phyloP scores from a whole-genome alignment of 2,888 invertebrate species.

The Microctonus hyperodae region DNA sequence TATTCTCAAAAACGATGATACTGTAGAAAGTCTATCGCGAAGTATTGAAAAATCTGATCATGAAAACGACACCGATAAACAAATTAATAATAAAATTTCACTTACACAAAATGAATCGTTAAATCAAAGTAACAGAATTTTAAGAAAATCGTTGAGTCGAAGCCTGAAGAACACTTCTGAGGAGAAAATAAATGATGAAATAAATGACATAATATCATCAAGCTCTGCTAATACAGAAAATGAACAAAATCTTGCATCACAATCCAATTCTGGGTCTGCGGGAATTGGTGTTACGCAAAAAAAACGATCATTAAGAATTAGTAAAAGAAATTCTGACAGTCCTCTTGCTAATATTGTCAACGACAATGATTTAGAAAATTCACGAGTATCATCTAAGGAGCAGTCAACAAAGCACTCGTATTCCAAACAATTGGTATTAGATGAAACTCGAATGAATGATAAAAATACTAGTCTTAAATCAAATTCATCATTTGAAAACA shows the following conservation, averaged over 20 bases:
- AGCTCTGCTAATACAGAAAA: neutral
- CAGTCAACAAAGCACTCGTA: neutral
- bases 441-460: neutral
- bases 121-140: neutral
- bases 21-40: slow-evolving; percentile 6
- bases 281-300: neutral
- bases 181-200: neutral
- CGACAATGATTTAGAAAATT: neutral
- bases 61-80: neutral
- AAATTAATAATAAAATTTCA: neutral
- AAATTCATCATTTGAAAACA: neutral
- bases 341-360: neutral
- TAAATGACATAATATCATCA: too few relatives aligned
- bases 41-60: neutral
- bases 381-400: neutral
- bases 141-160: neutral
- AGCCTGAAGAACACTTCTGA: neutral
- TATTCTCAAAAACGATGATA: slow-evolving; percentile 5
- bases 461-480: neutral
- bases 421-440: neutral
- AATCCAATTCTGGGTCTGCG: neutral
- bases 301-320: neutral
- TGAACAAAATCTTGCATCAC: neutral
- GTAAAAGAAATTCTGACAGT: neutral
- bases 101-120: neutral